A percentile compares a stretch with the other conserved stretches of the same genome.
Evolutionary conservation across 2,797 vertebrate genomes (phyloP).

Genomic region (Passerculus sandwichensis): DNA sequence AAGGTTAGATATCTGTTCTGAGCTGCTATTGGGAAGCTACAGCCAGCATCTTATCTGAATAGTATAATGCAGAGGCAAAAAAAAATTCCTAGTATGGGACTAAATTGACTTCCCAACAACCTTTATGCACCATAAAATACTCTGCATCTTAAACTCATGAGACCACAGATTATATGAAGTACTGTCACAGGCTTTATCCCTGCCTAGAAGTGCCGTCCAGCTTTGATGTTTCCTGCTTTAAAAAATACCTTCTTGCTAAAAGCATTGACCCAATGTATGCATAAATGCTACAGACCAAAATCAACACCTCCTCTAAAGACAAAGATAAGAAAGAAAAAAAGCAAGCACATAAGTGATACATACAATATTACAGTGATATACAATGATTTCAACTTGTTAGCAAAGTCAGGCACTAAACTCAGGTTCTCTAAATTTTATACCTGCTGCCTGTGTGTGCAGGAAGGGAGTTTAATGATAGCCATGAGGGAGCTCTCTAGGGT

Average conservation of each 20-base stretch:
- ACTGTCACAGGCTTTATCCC: neutral
- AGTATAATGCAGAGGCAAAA: neutral
- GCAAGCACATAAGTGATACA: rapidly evolving
- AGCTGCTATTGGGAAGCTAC: neutral
- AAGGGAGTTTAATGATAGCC: neutral
- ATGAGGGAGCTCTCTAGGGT: neutral
- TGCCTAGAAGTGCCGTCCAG: neutral
- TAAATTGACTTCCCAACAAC: neutral
- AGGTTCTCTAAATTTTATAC: neutral
- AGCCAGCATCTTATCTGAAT: neutral
- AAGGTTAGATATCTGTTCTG: neutral
- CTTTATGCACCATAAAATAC: neutral
- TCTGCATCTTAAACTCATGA: neutral
- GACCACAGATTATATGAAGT: neutral
- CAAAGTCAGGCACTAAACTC: neutral
- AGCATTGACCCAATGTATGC: neutral
- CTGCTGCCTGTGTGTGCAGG: neutral
- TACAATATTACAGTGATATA: neutral
- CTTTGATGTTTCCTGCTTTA: neutral
- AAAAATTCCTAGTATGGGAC: neutral
- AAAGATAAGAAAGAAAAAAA: neutral
- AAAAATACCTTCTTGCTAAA: neutral
- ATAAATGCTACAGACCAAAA: neutral
- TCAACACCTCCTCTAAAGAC: neutral
- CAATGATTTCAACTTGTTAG: neutral